Evolutionary conservation across 2,888 invertebrate genomes (phyloP).

Genomic region (Cryptocephalus primarius): DNA sequence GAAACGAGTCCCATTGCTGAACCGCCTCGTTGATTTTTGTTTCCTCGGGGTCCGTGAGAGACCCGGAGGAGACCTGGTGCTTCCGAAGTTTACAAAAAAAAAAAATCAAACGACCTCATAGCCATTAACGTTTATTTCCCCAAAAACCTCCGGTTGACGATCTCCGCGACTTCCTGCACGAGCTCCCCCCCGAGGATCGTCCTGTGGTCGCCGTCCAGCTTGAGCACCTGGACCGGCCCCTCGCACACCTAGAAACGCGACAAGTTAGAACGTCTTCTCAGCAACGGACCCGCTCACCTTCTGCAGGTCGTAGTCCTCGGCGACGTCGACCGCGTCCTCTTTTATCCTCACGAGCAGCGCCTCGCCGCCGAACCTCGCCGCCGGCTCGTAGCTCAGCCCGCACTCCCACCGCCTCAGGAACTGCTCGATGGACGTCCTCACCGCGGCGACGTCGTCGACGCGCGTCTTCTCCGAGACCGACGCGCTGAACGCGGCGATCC

Average conservation of each 20-base stretch:
- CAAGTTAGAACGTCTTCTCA: background rate
- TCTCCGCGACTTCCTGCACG: constrained; percentile 7
- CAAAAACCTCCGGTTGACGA: constrained; percentile 5
- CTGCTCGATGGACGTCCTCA: constrained; percentile 4
- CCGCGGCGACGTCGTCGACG: constrained; percentile 1
- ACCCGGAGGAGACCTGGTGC: too few relatives aligned
- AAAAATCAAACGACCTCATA: too few relatives aligned
- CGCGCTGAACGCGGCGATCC: constrained; percentile 5
- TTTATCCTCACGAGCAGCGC: constrained; percentile 9
- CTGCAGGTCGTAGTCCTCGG: constrained; percentile 13
- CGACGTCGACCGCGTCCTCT: constrained; percentile 4
- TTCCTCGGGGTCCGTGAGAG: too few relatives aligned
- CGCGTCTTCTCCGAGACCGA: constrained; percentile 8
- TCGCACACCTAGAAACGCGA: constrained; percentile 12
- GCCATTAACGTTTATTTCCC: background rate
- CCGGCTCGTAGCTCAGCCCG: constrained; percentile 10
- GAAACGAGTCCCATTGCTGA: too few relatives aligned
- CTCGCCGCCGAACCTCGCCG: constrained; percentile 6
- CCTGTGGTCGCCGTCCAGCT: constrained; percentile 12
- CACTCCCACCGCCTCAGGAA: constrained; percentile 10
- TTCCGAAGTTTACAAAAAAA: too few relatives aligned
- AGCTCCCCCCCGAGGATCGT: constrained; percentile 11
- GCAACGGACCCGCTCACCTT: constrained; percentile 5
- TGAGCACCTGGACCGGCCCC: constrained; percentile 8
- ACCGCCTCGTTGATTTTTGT: too few relatives aligned